These are phyloP conservation scores for Lepidonotus clava DNA, from an alignment of 2,888 invertebrate genomes.

Conservation along the genomic window DNA sequence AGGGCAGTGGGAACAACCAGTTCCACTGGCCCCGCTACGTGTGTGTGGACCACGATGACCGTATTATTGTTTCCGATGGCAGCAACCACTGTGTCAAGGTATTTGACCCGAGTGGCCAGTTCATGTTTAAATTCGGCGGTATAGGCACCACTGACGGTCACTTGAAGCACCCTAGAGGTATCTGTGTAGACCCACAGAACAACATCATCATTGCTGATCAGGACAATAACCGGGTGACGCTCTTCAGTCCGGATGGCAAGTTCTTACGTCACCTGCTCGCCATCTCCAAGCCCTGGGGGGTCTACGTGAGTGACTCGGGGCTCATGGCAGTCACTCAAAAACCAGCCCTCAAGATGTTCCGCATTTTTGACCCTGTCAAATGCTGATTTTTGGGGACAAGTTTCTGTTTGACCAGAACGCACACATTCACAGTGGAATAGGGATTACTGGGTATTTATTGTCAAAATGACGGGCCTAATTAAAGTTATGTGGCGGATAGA, in stretches of 20 bases:
- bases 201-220: slow-evolving; percentile 82
- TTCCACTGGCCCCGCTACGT: slow-evolving; percentile 82
- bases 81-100: slow-evolving; percentile 82
- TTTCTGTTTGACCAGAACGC: slow-evolving; percentile 21
- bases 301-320: slow-evolving; percentile 62
- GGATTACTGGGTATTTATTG: slow-evolving; percentile 38
- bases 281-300: slow-evolving; percentile 63
- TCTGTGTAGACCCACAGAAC: slow-evolving; percentile 81
- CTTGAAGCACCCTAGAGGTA: slow-evolving; percentile 82
- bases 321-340: slow-evolving; percentile 64
- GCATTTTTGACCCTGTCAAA: slow-evolving; percentile 60
- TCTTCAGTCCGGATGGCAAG: slow-evolving; percentile 69
- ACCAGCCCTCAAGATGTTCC: slow-evolving; percentile 61
- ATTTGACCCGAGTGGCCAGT: slow-evolving; percentile 80
- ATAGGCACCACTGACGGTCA: slow-evolving; percentile 81
- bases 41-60: slow-evolving; percentile 79
- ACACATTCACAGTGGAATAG: slow-evolving; percentile 26
- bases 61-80: slow-evolving; percentile 81
- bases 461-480: too few relatives aligned
- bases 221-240: slow-evolving; percentile 79
- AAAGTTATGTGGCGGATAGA: too few relatives aligned
- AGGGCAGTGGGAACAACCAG: slow-evolving; percentile 78
- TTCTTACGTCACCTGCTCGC: slow-evolving; percentile 70
- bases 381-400: neutral
- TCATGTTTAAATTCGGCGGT: slow-evolving; percentile 80